Conservation (phyloP, 2,888 invertebrate genomes). For the Zaprionus obscuricornis region DNA sequence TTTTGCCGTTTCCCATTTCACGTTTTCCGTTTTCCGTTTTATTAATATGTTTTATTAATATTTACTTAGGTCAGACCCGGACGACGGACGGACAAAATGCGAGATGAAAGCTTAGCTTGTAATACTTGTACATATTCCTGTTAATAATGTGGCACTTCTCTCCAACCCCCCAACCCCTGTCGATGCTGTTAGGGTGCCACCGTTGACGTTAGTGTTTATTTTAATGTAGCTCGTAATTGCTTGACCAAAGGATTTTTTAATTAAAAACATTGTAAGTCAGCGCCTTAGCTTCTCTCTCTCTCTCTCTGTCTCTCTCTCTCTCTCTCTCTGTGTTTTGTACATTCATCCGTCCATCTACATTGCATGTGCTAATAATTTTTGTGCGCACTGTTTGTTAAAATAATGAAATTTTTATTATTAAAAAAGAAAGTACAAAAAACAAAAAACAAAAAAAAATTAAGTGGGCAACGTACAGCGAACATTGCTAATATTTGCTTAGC, state of each 20-base stretch:
- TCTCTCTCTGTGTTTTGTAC: background rate
- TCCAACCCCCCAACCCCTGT: constrained; percentile 19
- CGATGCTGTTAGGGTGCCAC: constrained; percentile 18
- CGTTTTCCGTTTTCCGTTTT: no score
- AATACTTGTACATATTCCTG: constrained; percentile 54
- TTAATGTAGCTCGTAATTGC: constrained; percentile 75
- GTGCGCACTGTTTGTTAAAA: constrained; percentile 57
- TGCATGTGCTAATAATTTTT: constrained; percentile 51
- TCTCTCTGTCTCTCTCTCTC: background rate
- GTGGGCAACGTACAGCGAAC: constrained; percentile 22
- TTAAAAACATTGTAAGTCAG: constrained; percentile 70
- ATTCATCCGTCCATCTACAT: constrained; percentile 3
- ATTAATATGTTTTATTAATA: constrained; percentile 81
- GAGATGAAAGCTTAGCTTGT: constrained; percentile 68
- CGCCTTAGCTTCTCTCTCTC: constrained; percentile 18
- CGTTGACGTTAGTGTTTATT: constrained; percentile 62
- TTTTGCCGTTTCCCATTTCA: background rate
- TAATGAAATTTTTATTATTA: constrained; percentile 77
- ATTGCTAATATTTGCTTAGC: constrained; percentile 66
- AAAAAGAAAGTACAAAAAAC: constrained; percentile 33
- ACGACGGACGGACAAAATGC: constrained; percentile 23
- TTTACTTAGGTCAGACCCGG: constrained; percentile 75
- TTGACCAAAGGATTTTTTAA: constrained; percentile 79
- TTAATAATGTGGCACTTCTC: constrained; percentile 59
- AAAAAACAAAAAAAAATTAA: constrained; percentile 51